Base-by-base conservation (phyloP, 2,797 vertebrate genomes). In the Trachurus trachurus region DNA sequence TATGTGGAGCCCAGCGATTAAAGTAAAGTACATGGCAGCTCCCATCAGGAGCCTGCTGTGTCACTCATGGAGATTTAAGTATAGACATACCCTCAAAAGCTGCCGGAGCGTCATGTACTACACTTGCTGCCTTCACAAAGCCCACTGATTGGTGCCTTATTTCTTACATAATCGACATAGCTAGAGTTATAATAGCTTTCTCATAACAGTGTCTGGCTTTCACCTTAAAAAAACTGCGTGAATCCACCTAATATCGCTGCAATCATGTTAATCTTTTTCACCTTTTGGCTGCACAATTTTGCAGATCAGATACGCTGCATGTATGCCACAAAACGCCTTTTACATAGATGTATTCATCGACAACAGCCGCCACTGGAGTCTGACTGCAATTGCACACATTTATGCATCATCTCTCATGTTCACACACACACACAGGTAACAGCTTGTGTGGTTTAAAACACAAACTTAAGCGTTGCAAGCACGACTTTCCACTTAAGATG, bases 11-110 rank as follows among this genome's bases (percentile, higher is more conserved):
- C 16, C 66, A 84, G 61, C 50, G 52, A 90, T 90, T 93, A 74
- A 90, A 90, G 83, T 89, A 80, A 85, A 80, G 78, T 83, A 78
- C 90, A 93, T 87, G 79, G 76, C 86, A 61, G 83, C 78, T 69
- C 75, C 66, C 81, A 76, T 75, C 86, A 73, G 78, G 50, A 67
- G 72, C 83, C 87, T 56, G 87, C 81, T 83, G 87, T 78, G 87
- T 85, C 81, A 81, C 80, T 91, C 70, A 76, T 58, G 42, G 69
- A 71, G 61, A 58, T 78, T 75, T 74, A 87, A 89, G 76, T 80
- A 73, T 9, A 82, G 72, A 80, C 69, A 52, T 52, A 70, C 62
- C 62, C 70, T 68, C 13, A 50, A 75, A 82, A 78, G 63, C 74
- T 63, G 76, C 53, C 60, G 22, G 53, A 56, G 42, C 26, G 3